A percentile compares a stretch with the other conserved stretches of the same genome.
These are phyloP conservation scores for Semnornis frantzii DNA, from an alignment of 2,113 vertebrate genomes.

Conservation along the genomic window DNA sequence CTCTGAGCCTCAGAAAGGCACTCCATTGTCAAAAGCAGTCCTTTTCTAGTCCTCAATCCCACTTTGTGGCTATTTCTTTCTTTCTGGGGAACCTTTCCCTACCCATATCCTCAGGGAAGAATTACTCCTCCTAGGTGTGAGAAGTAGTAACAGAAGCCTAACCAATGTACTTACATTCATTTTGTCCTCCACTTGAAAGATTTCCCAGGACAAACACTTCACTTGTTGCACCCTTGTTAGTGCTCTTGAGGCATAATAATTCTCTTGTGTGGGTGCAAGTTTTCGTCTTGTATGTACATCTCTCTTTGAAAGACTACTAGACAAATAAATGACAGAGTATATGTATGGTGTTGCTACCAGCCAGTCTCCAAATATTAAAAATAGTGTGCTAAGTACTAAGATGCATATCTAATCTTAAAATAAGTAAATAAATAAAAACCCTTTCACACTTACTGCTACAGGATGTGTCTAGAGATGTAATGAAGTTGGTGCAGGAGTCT, in stretches of 20 bases:
- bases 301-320: neutral
- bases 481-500: constrained; percentile 26
- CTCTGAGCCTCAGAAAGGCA: neutral
- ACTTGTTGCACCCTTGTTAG: neutral
- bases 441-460: constrained; percentile 30
- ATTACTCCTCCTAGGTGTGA: neutral
- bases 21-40: neutral
- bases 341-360: neutral
- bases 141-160: neutral
- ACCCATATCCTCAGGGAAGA: neutral
- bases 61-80: neutral
- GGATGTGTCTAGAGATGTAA: constrained; percentile 36
- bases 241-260: neutral
- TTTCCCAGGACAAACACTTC: neutral
- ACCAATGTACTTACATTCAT: neutral
- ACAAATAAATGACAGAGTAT: neutral
- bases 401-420: neutral
- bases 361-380: neutral
- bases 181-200: neutral
- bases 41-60: neutral
- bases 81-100: neutral
- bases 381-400: constrained; percentile 9
- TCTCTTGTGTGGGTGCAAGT: neutral
- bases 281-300: neutral
- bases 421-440: neutral